Evolutionary conservation across 2,113 vertebrate genomes (phyloP), one percentile per base, ranked within the genome.

Genomic region (Cavia aperea): DNA sequence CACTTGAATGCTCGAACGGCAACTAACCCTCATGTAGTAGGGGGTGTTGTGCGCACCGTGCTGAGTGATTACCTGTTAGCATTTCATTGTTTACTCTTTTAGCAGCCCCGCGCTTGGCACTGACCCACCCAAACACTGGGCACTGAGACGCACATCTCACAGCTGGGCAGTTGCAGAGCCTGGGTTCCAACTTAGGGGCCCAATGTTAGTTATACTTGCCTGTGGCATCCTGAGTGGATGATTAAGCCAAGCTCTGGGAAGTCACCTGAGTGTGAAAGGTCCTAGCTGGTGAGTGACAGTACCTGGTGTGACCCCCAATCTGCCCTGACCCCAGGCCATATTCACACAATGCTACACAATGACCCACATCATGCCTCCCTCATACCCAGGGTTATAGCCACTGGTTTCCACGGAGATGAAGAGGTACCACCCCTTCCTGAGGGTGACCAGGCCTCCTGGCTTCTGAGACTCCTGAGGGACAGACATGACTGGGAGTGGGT

Each of bases 101-200:
- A 10, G 46, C 26, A n/a, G 39, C 60, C 39, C 70, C 13, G 36
- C 36, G 36, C 36, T 4, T 18, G 36, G 43, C 39, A 15, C 10
- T 13, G 9, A 31, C 16, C 39, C 39, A 39, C 39, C 7, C 54
- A 56, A n/a, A 81, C n/a, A 51, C 10, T 0, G 43, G 18, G n/a
- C 2, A 3, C 54, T 2, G 31, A 49, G 81, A 23, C 3, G 2
- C 36, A 0, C 4, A 39, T 36, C 72, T 24, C n/a, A 21, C 12
- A 31, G 72, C 36, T 65, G 83, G 66, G 8, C 26, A 7, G 1
- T 5, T 9, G n/a, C 18, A 12, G 16, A 21, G 13, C 33, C 21
- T 36, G 15, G n/a, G 10, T 36, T 51, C 18, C 6, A 29, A 31
- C 21, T 21, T 1, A 0, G 14, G 36, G 36, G 2, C 36, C 66